Evolutionary conservation across 2,113 vertebrate species (phyloP), one percentile per base, ranked within the genome.

Genomic region (Geococcyx californianus): DNA sequence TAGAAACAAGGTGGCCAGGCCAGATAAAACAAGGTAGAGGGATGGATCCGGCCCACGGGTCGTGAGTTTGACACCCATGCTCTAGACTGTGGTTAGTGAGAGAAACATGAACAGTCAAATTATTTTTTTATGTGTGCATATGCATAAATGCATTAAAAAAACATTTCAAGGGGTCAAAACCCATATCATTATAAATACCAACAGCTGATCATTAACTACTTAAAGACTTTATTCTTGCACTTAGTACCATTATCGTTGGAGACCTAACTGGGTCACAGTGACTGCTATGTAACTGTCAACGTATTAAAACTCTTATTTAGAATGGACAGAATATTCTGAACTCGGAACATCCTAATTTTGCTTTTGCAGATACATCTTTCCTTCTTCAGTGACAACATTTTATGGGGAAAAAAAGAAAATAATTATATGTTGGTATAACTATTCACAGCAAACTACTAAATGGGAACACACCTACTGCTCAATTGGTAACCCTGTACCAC

Each of bases 161-260:
- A 56, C 59, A 51, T 10, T 31, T 33, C 77, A 77, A 92, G 64
- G 58, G 84, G 23, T 64, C 93, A 40, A 81, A 94, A 26, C 60
- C 47, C 59, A 87, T 66, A 63, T 74, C 34, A 29, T 75, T 89
- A 96, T 95, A 94, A 97, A 94, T 93, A 95, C 19, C 10, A 89
- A 84, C 93, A 93, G 88, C 63, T 60, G 85, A 90, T 64, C 47
- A 52, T 84, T 84, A 93, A 20, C 52, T 94, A 94, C 51, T 59
- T 59, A 80, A 17, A 90, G 29, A 34, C 49, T 94, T 94, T 47
- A 74, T 89, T 87, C 40, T 77, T 88, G 92, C 70, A 95, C 77
- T 95, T 95, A 89, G 91, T 96, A 96, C 87, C 85, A 66, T 87
- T 68, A 95, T 49, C 76, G 87, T 3, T 44, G 34, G 76, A 81